Evolutionary conservation across 2,888 invertebrate genomes (phyloP).

Genomic region (Sinohyriopsis cumingii): DNA sequence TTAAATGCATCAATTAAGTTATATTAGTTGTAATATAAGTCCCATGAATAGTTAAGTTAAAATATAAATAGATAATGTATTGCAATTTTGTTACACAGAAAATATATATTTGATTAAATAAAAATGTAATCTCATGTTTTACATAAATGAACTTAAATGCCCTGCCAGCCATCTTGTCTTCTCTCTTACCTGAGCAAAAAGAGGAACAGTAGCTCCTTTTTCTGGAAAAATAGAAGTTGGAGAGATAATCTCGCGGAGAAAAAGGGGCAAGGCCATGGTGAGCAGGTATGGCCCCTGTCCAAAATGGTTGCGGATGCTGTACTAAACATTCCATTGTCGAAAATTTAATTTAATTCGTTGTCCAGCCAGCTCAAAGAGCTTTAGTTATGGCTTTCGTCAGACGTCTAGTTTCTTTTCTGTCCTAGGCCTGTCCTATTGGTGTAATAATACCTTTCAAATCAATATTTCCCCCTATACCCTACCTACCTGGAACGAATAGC

Average conservation of each 20-base stretch:
- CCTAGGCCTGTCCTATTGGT: conserved; percentile 31
- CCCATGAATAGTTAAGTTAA: too few relatives aligned
- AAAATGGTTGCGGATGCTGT: conserved; percentile 46
- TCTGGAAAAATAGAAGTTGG: conserved; percentile 47
- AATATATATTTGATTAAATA: neutral
- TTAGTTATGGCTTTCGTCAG: conserved; percentile 28
- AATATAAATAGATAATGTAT: too few relatives aligned
- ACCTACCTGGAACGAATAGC: conserved; percentile 34
- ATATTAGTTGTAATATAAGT: too few relatives aligned
- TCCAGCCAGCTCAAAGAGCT: conserved; percentile 36
- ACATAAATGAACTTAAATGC: neutral
- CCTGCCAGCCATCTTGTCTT: conserved; percentile 1
- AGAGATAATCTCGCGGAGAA: conserved; percentile 44
- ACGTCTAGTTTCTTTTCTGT: conserved; percentile 26
- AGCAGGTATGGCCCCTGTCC: conserved; percentile 49
- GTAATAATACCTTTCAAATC: conserved; percentile 26
- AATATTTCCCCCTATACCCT: conserved; percentile 25
- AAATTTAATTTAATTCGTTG: conserved; percentile 24
- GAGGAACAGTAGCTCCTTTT: conserved; percentile 41
- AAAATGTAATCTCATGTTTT: neutral
- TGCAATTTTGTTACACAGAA: neutral
- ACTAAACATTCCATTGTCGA: conserved; percentile 55
- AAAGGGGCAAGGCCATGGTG: conserved; percentile 43
- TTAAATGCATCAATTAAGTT: too few relatives aligned
- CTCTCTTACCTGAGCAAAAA: conserved; percentile 44